Evolutionary conservation across 2,888 invertebrate genomes (phyloP).

Genomic region (Caradrina clavipalpis): DNA sequence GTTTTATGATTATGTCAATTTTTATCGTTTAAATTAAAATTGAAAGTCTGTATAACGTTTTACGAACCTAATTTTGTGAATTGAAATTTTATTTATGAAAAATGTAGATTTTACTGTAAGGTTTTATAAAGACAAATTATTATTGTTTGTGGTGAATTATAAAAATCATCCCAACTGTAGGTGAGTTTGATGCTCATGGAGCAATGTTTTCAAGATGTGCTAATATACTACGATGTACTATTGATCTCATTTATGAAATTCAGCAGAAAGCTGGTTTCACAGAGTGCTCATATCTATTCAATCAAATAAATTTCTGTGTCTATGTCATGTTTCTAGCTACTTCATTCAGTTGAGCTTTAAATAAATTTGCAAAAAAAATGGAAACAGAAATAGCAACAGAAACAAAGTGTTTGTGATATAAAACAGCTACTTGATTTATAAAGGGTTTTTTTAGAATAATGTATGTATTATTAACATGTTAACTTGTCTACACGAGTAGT

Average conservation of each 20-base stretch:
- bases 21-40: constrained; percentile 61
- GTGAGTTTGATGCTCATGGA: constrained; percentile 75
- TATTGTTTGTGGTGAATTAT: constrained; percentile 73
- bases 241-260: constrained; percentile 83
- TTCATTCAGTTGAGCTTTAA: constrained; percentile 59
- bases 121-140: constrained; percentile 69
- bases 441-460: constrained; percentile 55
- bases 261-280: constrained; percentile 65
- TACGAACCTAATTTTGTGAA: constrained; percentile 50
- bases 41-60: constrained; percentile 54
- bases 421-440: constrained; percentile 65
- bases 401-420: constrained; percentile 72
- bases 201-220: constrained; percentile 72
- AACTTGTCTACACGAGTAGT: constrained; percentile 63
- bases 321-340: constrained; percentile 42
- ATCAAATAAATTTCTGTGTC: constrained; percentile 71
- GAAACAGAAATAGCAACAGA: constrained; percentile 67
- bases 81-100: constrained; percentile 63
- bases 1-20: constrained; percentile 52
- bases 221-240: constrained; percentile 69
- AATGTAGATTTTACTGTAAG: constrained; percentile 67
- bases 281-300: constrained; percentile 62
- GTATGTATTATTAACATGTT: constrained; percentile 55
- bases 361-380: constrained; percentile 58
- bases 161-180: constrained; percentile 68